Conservation (phyloP, 1,140 invertebrate species). For the Procambarus virginalis region DNA sequence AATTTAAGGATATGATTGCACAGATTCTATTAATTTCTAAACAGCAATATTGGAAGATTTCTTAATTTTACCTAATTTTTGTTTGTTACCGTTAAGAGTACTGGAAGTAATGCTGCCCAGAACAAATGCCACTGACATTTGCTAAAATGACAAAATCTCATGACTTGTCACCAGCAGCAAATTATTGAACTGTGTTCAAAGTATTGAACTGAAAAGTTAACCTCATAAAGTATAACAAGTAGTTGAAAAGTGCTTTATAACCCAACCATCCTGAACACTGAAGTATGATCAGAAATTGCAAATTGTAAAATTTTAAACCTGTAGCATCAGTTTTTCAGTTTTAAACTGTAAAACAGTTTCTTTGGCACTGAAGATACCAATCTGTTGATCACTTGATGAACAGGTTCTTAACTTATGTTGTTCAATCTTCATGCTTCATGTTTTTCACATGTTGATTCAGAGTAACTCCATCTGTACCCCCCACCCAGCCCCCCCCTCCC, state of each 20-base stretch:
- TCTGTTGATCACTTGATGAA: not conserved
- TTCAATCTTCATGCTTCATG: not conserved
- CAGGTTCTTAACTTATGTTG: not conserved
- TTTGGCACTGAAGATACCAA: slow-evolving; percentile 2
- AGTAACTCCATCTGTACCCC: slow-evolving; percentile 4
- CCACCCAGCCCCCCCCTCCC: not conserved
- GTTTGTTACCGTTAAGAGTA: not conserved
- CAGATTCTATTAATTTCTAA: slow-evolving; percentile 34
- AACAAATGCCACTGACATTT: not conserved
- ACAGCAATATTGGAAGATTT: slow-evolving; percentile 10
- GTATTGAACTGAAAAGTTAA: no score
- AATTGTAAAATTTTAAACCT: not conserved
- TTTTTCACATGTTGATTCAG: not conserved
- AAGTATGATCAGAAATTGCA: slow-evolving; percentile 8
- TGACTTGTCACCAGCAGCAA: not conserved
- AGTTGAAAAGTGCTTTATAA: not conserved
- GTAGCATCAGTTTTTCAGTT: not conserved
- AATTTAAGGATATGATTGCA: slow-evolving; percentile 56
- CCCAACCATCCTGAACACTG: slow-evolving; percentile 4
- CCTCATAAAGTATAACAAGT: not conserved
- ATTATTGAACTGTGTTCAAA: not conserved
- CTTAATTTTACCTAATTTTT: not conserved
- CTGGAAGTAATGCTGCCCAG: slow-evolving; percentile 2
- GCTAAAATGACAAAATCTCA: not conserved
- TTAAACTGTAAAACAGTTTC: slow-evolving; percentile 5